Base-by-base conservation (phyloP, 2,888 invertebrate species). In the Agelastica alni region DNA sequence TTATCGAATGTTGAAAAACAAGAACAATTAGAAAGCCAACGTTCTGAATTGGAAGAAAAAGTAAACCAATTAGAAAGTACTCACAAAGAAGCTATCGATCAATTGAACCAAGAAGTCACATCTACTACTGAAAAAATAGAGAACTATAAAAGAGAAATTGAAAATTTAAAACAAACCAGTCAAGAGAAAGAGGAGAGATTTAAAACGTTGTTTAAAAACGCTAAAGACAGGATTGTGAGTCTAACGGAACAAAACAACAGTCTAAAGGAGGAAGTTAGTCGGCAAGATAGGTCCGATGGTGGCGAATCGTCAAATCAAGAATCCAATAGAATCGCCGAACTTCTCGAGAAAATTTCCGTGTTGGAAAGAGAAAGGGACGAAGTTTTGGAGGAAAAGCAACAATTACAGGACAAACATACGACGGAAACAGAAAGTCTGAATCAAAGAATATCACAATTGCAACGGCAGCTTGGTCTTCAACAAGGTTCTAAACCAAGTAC, bases 151-250 rank as follows among this genome's bases (percentile, higher is more conserved):
- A 79, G 76, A 59, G 79, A 81, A 66, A 77, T 77, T 49, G 78
- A 77, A 51, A 62, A 64, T 36, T 62, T 80, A 43, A 78, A 78
- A 64, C 72, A 74, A 28, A 67, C 70, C 9, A 75, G 73, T 36
- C 64, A 71, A 45, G 78, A 79, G 32, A 78, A 78, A 54, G 79
- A 79, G 52, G 78, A 79, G 54, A 66, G 78, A 43, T 78, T 79
- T 46, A 76, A 79, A 48, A 74, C 71, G 51, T 80, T 90, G 5
- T 79, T 90, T 28, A 87, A 87, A 68, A 88, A 86, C 64, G 88
- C 90, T 1, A 86, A 89, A 70, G 84, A 83, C 52, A 85, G 87
- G 69, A 89, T 91, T 55, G 83, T 86, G 66, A 84, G 83, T 58
- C 74, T 91, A 20, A 87, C 88, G 0, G 89, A 90, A 67, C 79